A percentile compares a stretch with the other conserved stretches of the same genome.
Conservation (phyloP, 2,797 vertebrate genomes). For the Nasua narica region DNA sequence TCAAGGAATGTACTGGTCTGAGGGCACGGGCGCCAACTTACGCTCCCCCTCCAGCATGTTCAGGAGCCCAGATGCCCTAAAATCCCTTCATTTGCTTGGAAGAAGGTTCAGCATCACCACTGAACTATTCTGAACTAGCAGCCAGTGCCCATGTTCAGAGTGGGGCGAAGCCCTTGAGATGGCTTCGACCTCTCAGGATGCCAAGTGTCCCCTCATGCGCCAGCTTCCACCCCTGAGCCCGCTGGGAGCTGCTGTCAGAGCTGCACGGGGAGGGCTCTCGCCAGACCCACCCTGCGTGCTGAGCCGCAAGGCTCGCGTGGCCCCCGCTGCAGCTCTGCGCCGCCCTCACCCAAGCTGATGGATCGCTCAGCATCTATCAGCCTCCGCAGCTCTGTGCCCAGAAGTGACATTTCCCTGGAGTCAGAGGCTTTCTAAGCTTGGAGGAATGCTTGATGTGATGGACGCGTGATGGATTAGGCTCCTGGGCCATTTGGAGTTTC, state of each 20-base stretch:
- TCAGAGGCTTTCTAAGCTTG: conserved; percentile 36
- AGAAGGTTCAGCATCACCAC: not conserved
- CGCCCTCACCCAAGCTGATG: not conserved
- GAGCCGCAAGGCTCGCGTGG: not conserved
- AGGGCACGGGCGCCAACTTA: not conserved
- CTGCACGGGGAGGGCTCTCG: not conserved
- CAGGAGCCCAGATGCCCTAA: not conserved
- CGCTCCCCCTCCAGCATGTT: not conserved
- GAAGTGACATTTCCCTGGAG: conserved; percentile 62
- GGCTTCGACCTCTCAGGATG: not conserved
- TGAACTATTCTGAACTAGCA: not conserved
- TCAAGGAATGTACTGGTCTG: not conserved
- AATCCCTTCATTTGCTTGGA: not conserved
- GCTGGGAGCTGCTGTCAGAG: not conserved
- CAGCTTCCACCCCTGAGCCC: not conserved
- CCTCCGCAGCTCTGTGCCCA: conserved; percentile 14
- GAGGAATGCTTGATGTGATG: not conserved
- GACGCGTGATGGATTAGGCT: conserved; percentile 13
- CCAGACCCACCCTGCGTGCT: not conserved
- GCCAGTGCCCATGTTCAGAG: not conserved
- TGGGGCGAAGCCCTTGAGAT: not conserved
- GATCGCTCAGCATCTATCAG: conserved; percentile 43
- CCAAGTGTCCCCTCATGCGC: not conserved
- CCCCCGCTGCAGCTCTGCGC: not conserved
- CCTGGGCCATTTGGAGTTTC: not conserved